These are phyloP conservation scores for Nomia melanderi DNA, from an alignment of 1,140 invertebrate species.

Conservation along the genomic window DNA sequence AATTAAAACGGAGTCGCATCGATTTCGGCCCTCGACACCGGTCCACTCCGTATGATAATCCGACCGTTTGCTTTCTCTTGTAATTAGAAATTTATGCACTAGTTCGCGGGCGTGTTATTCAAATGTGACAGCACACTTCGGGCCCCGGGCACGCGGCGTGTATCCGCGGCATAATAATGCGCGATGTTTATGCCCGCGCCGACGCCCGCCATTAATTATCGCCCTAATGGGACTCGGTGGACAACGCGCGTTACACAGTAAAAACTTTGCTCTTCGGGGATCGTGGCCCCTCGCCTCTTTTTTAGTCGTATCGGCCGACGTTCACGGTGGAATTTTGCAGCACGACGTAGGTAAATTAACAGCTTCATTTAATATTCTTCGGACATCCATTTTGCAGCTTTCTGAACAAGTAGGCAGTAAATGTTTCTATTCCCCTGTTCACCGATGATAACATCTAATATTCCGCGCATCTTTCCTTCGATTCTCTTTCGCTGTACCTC, in stretches of 20 bases:
- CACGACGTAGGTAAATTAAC: too few relatives aligned
- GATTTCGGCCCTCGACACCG: conserved; percentile 1
- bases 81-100: conserved; percentile 81
- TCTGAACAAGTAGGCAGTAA: too few relatives aligned
- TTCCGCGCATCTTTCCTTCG: too few relatives aligned
- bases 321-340: conserved; percentile 12
- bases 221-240: conserved; percentile 69
- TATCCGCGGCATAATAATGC: conserved; percentile 66
- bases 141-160: conserved; percentile 47
- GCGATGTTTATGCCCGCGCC: conserved; percentile 68
- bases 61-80: conserved; percentile 72
- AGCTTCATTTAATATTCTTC: too few relatives aligned
- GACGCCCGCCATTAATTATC: conserved; percentile 75
- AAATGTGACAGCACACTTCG: conserved; percentile 77
- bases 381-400: too few relatives aligned
- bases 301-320: not conserved
- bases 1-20: conserved; percentile 38
- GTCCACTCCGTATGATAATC: conserved; percentile 35
- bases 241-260: conserved; percentile 56
- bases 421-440: too few relatives aligned
- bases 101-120: conserved; percentile 77
- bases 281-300: not conserved
- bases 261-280: conserved; percentile 47
- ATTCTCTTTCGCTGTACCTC: too few relatives aligned
- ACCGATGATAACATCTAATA: too few relatives aligned